phyloP scores from a whole-genome alignment of 2,888 invertebrate species.

The Conchocele bisecta region DNA sequence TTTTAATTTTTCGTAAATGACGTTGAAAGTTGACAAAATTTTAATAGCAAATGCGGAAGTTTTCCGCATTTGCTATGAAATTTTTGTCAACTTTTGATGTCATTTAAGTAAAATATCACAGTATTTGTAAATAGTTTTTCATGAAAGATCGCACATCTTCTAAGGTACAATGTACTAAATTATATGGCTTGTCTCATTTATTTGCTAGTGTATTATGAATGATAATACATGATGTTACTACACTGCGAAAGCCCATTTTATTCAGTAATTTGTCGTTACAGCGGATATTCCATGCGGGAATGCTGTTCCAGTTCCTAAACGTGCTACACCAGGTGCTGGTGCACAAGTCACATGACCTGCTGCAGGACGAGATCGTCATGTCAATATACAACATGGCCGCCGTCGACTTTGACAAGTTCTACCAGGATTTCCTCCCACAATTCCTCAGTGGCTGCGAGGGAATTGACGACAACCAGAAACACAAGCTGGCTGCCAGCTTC shows the following conservation, averaged over 20 bases:
- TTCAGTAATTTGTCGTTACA: constrained; percentile 77
- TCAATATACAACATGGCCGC: constrained; percentile 92
- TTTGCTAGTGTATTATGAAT: too few species aligned
- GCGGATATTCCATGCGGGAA: constrained; percentile 88
- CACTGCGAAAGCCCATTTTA: not conserved
- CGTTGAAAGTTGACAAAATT: too few species aligned
- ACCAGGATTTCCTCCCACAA: constrained; percentile 88
- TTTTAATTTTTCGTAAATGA: too few species aligned
- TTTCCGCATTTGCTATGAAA: too few species aligned
- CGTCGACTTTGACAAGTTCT: constrained; percentile 90
- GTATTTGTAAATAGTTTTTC: too few species aligned
- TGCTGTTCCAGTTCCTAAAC: constrained; percentile 88
- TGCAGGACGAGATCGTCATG: constrained; percentile 90
- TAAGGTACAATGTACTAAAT: too few species aligned
- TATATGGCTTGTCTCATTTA: too few species aligned
- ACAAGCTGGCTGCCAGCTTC: constrained; percentile 87
- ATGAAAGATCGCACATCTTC: too few species aligned
- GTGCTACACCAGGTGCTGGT: constrained; percentile 88
- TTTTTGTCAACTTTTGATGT: too few species aligned
- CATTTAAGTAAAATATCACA: too few species aligned
- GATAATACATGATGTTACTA: too few species aligned
- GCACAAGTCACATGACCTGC: constrained; percentile 88
- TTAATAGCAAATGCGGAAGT: too few species aligned
- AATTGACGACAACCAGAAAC: constrained; percentile 87
- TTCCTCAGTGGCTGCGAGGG: constrained; percentile 88